Percentiles rank a stretch among this genome's conserved stretches.
phyloP scores from a whole-genome alignment of 2,113 vertebrate genomes.

The Paraplagusia blochii region DNA sequence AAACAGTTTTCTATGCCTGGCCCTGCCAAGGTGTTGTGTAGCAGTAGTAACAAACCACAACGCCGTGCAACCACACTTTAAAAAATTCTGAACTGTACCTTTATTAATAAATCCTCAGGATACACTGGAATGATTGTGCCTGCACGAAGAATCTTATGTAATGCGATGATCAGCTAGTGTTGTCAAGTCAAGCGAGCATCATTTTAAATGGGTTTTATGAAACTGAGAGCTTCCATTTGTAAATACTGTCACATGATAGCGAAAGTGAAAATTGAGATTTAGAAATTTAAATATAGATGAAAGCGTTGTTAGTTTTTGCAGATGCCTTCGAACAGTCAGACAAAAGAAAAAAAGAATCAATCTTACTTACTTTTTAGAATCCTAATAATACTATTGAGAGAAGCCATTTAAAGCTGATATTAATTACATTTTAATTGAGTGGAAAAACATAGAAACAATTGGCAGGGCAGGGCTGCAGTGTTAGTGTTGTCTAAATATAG shows the following conservation, averaged over 20 bases:
- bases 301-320: background rate
- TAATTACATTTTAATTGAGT: constrained; percentile 1
- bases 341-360: background rate
- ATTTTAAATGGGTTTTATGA: constrained; percentile 15
- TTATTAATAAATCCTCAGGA: constrained; percentile 2
- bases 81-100: background rate
- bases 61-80: background rate
- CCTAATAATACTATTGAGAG: no score
- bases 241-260: constrained; percentile 30
- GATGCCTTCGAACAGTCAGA: background rate
- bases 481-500: constrained; percentile 12
- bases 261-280: constrained; percentile 18
- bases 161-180: constrained; percentile 16
- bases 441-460: constrained; percentile 24
- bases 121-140: constrained; percentile 6
- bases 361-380: no score
- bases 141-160: constrained; percentile 23
- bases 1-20: no score
- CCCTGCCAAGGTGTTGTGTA: no score
- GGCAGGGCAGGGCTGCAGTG: constrained; percentile 9
- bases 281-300: background rate
- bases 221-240: constrained; percentile 49
- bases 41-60: background rate
- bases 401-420: background rate
- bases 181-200: background rate